Evolutionary conservation across 2,113 vertebrate genomes (phyloP).

Genomic region (Chloropsis cyanopogon): DNA sequence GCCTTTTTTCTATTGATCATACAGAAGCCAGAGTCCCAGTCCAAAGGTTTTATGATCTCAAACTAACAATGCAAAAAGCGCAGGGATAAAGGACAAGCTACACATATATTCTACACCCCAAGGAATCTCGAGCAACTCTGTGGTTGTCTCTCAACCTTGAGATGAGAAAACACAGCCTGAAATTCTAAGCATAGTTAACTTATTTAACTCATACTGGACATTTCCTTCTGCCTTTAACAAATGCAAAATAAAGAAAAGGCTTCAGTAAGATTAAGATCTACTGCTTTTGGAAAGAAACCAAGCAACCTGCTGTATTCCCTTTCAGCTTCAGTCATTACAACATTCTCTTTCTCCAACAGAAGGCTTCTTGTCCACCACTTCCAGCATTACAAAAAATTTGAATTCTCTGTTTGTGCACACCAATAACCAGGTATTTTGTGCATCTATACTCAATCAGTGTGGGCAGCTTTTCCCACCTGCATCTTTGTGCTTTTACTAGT

Average conservation of each 20-base stretch:
- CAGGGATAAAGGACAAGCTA: neutral
- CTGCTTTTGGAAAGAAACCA: neutral
- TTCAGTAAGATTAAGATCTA: neutral
- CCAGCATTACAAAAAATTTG: neutral
- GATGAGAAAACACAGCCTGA: neutral
- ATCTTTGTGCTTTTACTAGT: neutral
- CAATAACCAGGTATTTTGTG: neutral
- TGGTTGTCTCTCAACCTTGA: neutral
- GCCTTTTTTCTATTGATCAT: neutral
- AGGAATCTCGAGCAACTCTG: neutral
- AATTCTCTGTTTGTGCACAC: neutral
- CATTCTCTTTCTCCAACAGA: neutral
- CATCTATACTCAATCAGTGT: neutral
- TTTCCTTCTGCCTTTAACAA: neutral
- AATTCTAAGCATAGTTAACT: neutral
- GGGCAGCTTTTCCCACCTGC: neutral
- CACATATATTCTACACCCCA: neutral
- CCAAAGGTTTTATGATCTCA: neutral
- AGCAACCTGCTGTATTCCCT: neutral
- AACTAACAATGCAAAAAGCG: neutral
- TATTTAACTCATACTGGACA: neutral
- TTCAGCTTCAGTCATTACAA: neutral
- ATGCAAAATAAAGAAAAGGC: neutral
- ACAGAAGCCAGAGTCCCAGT: neutral
- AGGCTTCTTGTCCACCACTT: neutral